Base-by-base conservation (phyloP, 2,797 vertebrate species). In the Zalophus californianus region DNA sequence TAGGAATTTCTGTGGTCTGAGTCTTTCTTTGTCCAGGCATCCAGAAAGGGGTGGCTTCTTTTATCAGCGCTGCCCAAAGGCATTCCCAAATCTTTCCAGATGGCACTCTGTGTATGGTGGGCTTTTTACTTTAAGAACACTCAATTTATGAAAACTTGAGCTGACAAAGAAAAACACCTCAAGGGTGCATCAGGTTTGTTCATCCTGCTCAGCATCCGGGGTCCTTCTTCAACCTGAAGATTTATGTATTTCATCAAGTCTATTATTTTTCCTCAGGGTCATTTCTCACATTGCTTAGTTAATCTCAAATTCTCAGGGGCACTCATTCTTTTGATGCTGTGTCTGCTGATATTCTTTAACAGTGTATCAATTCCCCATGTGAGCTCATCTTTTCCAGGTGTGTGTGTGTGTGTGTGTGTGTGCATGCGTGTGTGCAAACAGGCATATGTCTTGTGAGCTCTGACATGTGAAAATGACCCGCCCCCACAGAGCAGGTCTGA, bases 361-460 rank as follows among this genome's bases (percentile, higher is more conserved):
- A 25, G 20, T 7, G 6, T 14, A 32, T 64, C 68, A 44, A 12
- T 72, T 77, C 35, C 89, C 35, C 62, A 3, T 2, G 20, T 48
- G 29, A 86, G 64, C n/a, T 38, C 79, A n/a, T 82, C 25, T 80
- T 80, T 54, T 35, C 41, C 0, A 0, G 25, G n/a, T 27, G 62
- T 18, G 25, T 56, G 60, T 7, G 13, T 2, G 10, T 20, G n/a
- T n/a, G n/a, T n/a, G 32, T 29, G 32, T 58, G 35, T 5, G 41
- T 35, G 25, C 12, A 15, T 15, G 4, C 1, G 68, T 9, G 48
- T 15, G 2, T 11, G 58, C 1, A 1, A 5, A 4, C 18, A 2
- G 23, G 21, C 13, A 5, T 23, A 3, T 66, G 77, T 79, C 23
- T 56, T 56, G 2, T 79, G 62, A 41, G 44, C 35, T 48, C 73